A percentile compares a stretch with the other conserved stretches of the same genome.
Conservation (phyloP, 2,888 invertebrate species). For the Phengaris alcon region DNA sequence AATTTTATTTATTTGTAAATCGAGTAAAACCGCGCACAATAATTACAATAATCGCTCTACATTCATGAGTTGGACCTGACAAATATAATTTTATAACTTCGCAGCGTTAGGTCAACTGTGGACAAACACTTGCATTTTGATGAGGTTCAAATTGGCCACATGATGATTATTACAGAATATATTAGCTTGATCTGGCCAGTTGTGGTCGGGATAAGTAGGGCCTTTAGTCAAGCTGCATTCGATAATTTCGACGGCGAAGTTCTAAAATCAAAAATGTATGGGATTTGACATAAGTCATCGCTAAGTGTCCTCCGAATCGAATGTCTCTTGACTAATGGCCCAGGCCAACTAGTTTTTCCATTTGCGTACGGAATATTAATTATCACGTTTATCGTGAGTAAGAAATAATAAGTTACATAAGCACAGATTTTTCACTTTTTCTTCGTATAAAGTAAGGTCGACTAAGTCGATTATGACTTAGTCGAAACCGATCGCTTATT, state of each 20-base stretch:
- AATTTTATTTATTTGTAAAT: neutral
- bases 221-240: no score
- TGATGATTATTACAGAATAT: constrained; percentile 27
- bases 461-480: no score
- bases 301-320: no score
- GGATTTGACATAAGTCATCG: no score
- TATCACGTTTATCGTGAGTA: no score
- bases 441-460: no score
- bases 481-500: no score
- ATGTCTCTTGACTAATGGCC: no score
- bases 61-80: neutral
- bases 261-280: no score
- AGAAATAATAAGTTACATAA: no score
- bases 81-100: constrained; percentile 25
- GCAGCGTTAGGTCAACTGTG: constrained; percentile 8
- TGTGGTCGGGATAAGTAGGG: neutral
- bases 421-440: no score
- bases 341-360: neutral
- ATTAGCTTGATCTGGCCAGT: constrained; percentile 9
- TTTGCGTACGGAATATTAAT: neutral
- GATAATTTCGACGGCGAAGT: no score
- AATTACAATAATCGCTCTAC: neutral
- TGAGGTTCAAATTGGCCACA: constrained; percentile 46
- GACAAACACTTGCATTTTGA: constrained; percentile 32
- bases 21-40: neutral